Percentiles rank a stretch among this genome's conserved stretches.
phyloP scores from a whole-genome alignment of 2,113 vertebrate genomes.

The Menura novaehollandiae region DNA sequence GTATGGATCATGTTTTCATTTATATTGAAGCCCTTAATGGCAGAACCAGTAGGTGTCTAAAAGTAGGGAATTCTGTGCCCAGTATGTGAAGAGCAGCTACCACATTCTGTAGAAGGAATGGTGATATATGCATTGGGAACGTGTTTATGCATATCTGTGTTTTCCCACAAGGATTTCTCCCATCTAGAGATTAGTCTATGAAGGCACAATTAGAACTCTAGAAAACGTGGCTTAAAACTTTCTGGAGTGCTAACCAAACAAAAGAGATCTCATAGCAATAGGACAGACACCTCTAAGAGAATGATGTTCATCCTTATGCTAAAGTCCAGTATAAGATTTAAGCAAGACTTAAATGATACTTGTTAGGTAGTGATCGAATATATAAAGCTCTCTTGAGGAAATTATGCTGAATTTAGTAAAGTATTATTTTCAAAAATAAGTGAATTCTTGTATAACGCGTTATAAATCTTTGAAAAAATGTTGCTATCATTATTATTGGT shows the following conservation, averaged over 20 bases:
- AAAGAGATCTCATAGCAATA: not conserved
- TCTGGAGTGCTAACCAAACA: not conserved
- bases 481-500: not conserved
- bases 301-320: not conserved
- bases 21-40: not conserved
- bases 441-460: not conserved
- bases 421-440: not conserved
- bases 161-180: not conserved
- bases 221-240: not conserved
- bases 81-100: not conserved
- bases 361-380: not conserved
- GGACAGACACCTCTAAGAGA: not conserved
- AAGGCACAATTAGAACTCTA: not conserved
- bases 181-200: not conserved
- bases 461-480: not conserved
- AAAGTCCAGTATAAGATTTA: not conserved
- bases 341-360: not conserved
- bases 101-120: not conserved
- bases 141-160: not conserved
- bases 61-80: not conserved
- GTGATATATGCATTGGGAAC: not conserved
- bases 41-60: not conserved
- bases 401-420: not conserved
- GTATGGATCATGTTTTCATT: not conserved
- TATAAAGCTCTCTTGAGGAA: not conserved